Conservation (phyloP, 2,113 vertebrate species). For the Ariopsis seemanni region DNA sequence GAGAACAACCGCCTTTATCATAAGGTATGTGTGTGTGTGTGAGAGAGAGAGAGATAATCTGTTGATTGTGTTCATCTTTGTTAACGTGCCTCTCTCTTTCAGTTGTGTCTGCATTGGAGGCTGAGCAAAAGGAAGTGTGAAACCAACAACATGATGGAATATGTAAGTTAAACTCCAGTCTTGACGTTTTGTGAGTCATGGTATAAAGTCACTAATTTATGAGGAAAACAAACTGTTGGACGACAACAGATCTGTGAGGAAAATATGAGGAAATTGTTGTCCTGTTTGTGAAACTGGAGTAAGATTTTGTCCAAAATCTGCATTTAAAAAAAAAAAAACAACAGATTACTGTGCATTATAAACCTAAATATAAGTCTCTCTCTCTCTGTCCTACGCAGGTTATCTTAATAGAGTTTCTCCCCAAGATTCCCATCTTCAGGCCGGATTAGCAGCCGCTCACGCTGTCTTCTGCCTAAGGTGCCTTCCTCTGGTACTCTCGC, state of each 20-base stretch:
- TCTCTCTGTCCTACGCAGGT: slow-evolving; percentile 76
- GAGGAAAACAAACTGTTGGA: too few species aligned
- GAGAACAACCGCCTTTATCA: slow-evolving; percentile 99
- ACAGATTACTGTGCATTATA: not conserved
- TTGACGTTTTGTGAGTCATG: too few species aligned
- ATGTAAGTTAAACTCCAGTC: slow-evolving; percentile 80
- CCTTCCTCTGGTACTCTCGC: slow-evolving; percentile 75
- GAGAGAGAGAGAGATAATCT: not conserved
- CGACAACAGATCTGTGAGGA: too few species aligned
- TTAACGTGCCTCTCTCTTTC: slow-evolving; percentile 39
- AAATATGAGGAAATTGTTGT: too few species aligned
- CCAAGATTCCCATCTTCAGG: slow-evolving; percentile 99
- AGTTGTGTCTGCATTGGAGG: slow-evolving; percentile 99
- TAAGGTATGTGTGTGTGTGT: slow-evolving; percentile 82
- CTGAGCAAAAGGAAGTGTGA: slow-evolving; percentile 99
- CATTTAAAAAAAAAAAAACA: not conserved
- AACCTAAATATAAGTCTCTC: slow-evolving; percentile 8
- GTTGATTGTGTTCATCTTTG: not conserved
- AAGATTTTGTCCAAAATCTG: too few species aligned
- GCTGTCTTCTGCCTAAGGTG: slow-evolving; percentile 83
- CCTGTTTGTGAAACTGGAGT: not conserved
- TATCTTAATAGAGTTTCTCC: slow-evolving; percentile 99
- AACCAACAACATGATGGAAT: slow-evolving; percentile 99
- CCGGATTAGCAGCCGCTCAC: slow-evolving; percentile 85
- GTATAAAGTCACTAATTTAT: too few species aligned